Evolutionary conservation across 2,888 invertebrate genomes (phyloP).

Genomic region (Drosophila pseudotakahashii): DNA sequence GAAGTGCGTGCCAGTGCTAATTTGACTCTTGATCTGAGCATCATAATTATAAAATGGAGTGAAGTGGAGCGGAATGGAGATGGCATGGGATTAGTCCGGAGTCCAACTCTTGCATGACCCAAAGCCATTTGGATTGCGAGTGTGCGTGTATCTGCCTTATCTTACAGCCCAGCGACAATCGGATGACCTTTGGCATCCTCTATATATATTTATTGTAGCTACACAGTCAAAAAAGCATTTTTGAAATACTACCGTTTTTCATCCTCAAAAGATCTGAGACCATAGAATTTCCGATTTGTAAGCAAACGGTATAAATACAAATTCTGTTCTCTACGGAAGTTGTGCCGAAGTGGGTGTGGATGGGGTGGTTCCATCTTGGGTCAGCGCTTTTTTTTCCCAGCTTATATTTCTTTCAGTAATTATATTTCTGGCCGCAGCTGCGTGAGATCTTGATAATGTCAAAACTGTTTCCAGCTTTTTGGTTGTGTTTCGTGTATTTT

Average conservation of each 20-base stretch:
- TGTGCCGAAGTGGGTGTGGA: not conserved
- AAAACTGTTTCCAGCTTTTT: conserved; percentile 3
- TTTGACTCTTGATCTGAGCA: conserved; percentile 26
- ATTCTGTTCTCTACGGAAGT: not conserved
- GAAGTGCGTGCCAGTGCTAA: conserved; percentile 56
- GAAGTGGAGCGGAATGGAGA: conserved; percentile 10
- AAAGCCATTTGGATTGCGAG: conserved; percentile 24
- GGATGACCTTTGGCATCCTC: conserved; percentile 32
- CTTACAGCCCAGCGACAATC: conserved; percentile 21
- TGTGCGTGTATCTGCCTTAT: conserved; percentile 19
- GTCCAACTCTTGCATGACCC: conserved; percentile 30
- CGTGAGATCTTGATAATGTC: conserved; percentile 33
- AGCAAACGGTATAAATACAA: no score
- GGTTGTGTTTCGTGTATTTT: conserved; percentile 1
- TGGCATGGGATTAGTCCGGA: conserved; percentile 5
- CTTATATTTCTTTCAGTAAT: conserved; percentile 33
- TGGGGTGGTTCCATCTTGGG: conserved; percentile 1
- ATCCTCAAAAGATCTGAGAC: not conserved
- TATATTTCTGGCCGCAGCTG: conserved; percentile 29
- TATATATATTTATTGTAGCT: not conserved
- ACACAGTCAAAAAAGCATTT: not conserved
- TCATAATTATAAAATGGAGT: conserved; percentile 21
- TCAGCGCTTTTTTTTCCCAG: conserved; percentile 8
- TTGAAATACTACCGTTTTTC: not conserved
- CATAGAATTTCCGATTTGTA: no score